Evolutionary conservation across 2,113 vertebrate species (phyloP), one percentile per base, ranked within the genome.

Genomic region (Sinocyclocheilus maitianheensis): DNA sequence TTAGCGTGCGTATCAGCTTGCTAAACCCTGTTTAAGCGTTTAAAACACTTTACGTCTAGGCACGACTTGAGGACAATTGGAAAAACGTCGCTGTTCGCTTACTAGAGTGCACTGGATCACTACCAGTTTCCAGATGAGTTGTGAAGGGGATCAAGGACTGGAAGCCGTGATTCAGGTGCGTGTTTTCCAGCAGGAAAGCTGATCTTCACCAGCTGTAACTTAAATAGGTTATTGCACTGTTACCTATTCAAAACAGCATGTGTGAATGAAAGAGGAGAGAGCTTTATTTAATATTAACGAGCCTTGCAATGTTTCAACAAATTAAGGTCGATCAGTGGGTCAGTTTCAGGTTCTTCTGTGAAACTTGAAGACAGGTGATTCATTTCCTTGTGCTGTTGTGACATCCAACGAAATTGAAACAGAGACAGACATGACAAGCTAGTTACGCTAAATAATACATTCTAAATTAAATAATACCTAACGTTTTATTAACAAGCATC

Each of bases 131-230:
- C 62, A 37, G 12, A 95, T 95, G 94, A 93, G 81, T 87, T 90
- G 79, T 85, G 87, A 46, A 14, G 90, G 34, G 55, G 93, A 89
- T 4, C 79, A 79, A 77, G 65, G 91, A 88, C 90, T 94, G 87
- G 93, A 93, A 86, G 93, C 91, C 77, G 93, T 95, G 89, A 95
- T 95, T 91, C 94, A 94, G 94, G 95, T 94, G 46, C 62, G 87
- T 91, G 71, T 65, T 69, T 86, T 71, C 65, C 62, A 81, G 9
- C 37, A 60, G 43, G 46, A 60, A 82, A 79, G 22, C 48, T 83
- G 55, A 74, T 69, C 63, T 62, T 37, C 14, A 79, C 8, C 71
- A 55, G 69, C 75, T 79, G 55, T 78, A 26, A 67, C n/a, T 22
- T 67, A 72, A 82, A 77, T 74, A 71, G 72, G 78, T 53, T 83